Evolutionary conservation across 1,140 invertebrate species (phyloP).

Genomic region (Colletes gigas): DNA sequence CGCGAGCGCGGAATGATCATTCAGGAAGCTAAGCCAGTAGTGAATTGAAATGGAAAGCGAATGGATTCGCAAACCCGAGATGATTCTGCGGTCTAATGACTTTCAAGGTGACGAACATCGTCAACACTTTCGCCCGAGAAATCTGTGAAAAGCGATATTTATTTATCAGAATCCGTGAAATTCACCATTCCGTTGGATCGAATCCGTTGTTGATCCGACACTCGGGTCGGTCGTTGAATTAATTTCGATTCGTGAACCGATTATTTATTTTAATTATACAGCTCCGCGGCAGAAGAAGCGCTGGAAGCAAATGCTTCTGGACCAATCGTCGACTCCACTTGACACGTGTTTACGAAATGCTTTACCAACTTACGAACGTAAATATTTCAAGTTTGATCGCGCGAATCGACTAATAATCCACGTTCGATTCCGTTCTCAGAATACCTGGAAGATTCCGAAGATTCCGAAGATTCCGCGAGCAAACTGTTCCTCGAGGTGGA

Average conservation of each 20-base stretch:
- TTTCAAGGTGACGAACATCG: slow-evolving; percentile 31
- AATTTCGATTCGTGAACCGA: no score
- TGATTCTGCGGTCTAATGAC: background rate
- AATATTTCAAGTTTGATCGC: no score
- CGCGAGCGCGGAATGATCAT: background rate
- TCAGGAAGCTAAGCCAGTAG: background rate
- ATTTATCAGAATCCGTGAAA: background rate
- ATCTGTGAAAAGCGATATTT: background rate
- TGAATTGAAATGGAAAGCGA: slow-evolving; percentile 16
- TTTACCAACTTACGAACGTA: no score
- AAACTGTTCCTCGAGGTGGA: slow-evolving; percentile 24
- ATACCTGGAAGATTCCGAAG: slow-evolving; percentile 13
- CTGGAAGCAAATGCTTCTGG: no score
- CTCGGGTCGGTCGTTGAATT: no score
- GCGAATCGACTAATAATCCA: no score
- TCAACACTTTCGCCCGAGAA: slow-evolving; percentile 15
- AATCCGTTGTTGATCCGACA: no score
- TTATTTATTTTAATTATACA: no score
- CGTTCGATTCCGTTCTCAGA: background rate
- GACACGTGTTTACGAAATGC: no score
- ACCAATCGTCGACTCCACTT: no score
- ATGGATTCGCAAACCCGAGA: background rate
- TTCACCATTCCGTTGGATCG: background rate
- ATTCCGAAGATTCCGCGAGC: no score
- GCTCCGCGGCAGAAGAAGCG: no score